Conservation (phyloP, 1,140 invertebrate species). For the Mycetomoellerius zeteki region DNA sequence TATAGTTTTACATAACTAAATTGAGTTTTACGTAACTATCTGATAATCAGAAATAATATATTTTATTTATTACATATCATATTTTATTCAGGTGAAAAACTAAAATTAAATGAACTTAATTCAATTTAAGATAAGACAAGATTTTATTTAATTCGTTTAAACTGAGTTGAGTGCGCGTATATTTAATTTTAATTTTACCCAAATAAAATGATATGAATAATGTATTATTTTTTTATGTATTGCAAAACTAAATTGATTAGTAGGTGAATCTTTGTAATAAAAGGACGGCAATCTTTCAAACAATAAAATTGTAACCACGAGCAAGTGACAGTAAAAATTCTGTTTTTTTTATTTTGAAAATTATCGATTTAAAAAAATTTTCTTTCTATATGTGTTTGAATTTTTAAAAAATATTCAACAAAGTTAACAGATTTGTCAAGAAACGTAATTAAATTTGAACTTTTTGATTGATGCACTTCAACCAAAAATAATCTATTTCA, state of each 20-base stretch:
- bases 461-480: neutral
- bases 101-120: neutral
- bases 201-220: too few species aligned
- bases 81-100: neutral
- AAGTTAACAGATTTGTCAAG: neutral
- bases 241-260: too few species aligned
- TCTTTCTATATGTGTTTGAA: neutral
- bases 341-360: too few species aligned
- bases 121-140: neutral
- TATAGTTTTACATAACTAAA: neutral
- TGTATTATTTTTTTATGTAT: too few species aligned
- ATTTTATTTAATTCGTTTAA: neutral
- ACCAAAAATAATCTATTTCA: neutral
- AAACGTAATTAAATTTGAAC: neutral
- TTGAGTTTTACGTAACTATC: too few species aligned
- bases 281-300: too few species aligned
- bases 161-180: too few species aligned
- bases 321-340: too few species aligned
- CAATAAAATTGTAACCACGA: too few species aligned
- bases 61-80: neutral
- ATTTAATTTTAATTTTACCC: too few species aligned
- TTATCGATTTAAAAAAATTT: too few species aligned
- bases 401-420: neutral
- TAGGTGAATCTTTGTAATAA: too few species aligned
- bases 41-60: neutral